Base-by-base conservation (phyloP, 2,888 invertebrate species). In the Gymnoscelis rufifasciata region DNA sequence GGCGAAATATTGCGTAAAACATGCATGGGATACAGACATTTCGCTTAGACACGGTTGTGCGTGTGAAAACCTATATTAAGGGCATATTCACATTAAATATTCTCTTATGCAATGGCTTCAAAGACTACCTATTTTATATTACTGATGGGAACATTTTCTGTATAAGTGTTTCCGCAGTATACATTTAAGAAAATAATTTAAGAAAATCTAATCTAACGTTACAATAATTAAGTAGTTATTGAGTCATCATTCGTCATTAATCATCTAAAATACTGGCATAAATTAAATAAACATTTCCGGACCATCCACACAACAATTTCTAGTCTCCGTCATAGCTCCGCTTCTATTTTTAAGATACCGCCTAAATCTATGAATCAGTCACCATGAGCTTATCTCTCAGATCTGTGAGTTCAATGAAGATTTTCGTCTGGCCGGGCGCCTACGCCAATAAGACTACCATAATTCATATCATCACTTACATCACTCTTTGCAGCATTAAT, bases 401-500 rank as follows among this genome's bases (percentile, higher is more conserved):
- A 38, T 14, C 10, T 28, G 27, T 23, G 10, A 7, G 6, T 11
- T 7, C 11, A 7, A 29, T 28, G 29, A 29, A 7, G 29, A 14
- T 29, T 19, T 19, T 14, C 12, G 23, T 15, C 8, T 37, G 2
- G 26, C 12, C 26, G 37, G 27, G 27, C 27, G 14, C 42, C 62
- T 51, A 43, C 52, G 59, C 60, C 59, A 63, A 62, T 61, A 50
- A 41, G 53, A 40, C 51, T 38, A 19, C 43, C 52, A 59, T 60
- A 64, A 64, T 62, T 57, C 54, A 52, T 30, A 43, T 57, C 67
- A 63, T 64, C 65, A 60, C 47, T 54, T 47, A 52, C 52, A 52
- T 52, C 57, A 54, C 48, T 44, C 30, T 12, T 11, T n/a, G 38
- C 38, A 57, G 38, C 38, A 57, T 53, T 51, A 48, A 53, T 57